Percentiles rank a stretch among this genome's conserved stretches.
Evolutionary conservation across 2,888 invertebrate species (phyloP).

Genomic region (Mermis nigrescens): DNA sequence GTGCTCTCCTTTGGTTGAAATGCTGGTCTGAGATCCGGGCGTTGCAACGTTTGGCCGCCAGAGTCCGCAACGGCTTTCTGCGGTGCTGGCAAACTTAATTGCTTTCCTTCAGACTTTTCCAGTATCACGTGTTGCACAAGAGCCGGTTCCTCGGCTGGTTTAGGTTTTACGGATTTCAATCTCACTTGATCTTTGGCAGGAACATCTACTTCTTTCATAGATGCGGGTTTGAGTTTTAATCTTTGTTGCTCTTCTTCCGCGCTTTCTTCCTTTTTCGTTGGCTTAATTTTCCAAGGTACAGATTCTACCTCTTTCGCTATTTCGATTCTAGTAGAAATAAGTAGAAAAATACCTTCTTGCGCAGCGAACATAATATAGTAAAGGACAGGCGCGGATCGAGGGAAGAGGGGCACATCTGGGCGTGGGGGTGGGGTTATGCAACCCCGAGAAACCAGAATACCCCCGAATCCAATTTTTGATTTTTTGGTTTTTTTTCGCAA

Average conservation of each 20-base stretch:
- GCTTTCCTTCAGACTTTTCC: conserved; percentile 21
- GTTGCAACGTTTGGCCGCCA: conserved; percentile 22
- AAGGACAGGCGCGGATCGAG: no score
- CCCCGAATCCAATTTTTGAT: no score
- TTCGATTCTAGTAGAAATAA: no score
- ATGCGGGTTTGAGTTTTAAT: conserved; percentile 22
- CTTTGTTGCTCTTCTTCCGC: conserved; percentile 4
- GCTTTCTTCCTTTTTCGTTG: no score
- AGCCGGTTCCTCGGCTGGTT: conserved; percentile 2
- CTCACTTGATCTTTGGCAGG: conserved; percentile 24
- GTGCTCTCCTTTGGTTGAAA: conserved; percentile 19
- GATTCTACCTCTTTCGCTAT: no score
- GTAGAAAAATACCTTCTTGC: no score
- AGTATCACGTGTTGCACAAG: conserved; percentile 2
- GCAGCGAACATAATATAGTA: no score
- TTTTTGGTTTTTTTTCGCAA: no score
- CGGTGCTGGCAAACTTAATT: conserved; percentile 21
- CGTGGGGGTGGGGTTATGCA: no score
- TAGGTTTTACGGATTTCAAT: conserved; percentile 11
- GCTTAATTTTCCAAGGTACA: no score
- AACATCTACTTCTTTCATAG: conserved; percentile 24
- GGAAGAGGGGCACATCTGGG: no score
- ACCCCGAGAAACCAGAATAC: no score
- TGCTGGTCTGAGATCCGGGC: conserved; percentile 23
- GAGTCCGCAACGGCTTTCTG: conserved; percentile 12